Conservation (phyloP, 2,888 invertebrate genomes). For the Abrostola triplasia region DNA sequence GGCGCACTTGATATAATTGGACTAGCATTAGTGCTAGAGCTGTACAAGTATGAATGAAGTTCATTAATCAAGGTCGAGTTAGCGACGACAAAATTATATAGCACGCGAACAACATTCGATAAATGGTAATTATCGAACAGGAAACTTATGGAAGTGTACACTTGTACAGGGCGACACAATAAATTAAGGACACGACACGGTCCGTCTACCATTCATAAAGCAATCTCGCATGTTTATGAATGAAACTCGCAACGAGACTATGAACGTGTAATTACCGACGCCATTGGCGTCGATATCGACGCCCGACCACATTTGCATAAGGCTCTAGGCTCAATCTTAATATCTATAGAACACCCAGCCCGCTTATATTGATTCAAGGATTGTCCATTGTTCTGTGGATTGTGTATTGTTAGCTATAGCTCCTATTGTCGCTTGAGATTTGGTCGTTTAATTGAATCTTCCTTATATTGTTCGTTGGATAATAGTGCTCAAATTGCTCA, state of each 20-base stretch:
- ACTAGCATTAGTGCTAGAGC: constrained; percentile 61
- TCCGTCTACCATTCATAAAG: constrained; percentile 83
- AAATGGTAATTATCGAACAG: constrained; percentile 81
- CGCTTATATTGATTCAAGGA: constrained; percentile 74
- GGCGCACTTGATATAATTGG: constrained; percentile 58
- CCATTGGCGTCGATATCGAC: constrained; percentile 76
- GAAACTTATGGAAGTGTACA: constrained; percentile 79
- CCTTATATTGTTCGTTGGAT: constrained; percentile 67
- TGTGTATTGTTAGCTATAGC: constrained; percentile 72
- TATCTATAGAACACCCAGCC: constrained; percentile 61
- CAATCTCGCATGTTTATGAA: constrained; percentile 84
- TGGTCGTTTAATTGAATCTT: constrained; percentile 72
- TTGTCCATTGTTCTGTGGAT: constrained; percentile 77
- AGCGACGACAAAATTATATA: constrained; percentile 74
- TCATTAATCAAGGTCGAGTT: constrained; percentile 77
- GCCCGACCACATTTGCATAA: constrained; percentile 78
- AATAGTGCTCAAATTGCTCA: constrained; percentile 60
- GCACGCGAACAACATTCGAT: constrained; percentile 76
- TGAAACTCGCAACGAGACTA: constrained; percentile 72
- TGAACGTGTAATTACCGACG: constrained; percentile 80
- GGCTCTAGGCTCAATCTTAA: constrained; percentile 59
- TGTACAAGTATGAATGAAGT: constrained; percentile 72
- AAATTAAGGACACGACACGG: constrained; percentile 79
- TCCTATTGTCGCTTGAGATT: constrained; percentile 71
- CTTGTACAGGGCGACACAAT: constrained; percentile 70